Evolutionary conservation across 2,888 invertebrate species (phyloP), one percentile per base, ranked within the genome.

Genomic region (Aspidapion aeneum): DNA sequence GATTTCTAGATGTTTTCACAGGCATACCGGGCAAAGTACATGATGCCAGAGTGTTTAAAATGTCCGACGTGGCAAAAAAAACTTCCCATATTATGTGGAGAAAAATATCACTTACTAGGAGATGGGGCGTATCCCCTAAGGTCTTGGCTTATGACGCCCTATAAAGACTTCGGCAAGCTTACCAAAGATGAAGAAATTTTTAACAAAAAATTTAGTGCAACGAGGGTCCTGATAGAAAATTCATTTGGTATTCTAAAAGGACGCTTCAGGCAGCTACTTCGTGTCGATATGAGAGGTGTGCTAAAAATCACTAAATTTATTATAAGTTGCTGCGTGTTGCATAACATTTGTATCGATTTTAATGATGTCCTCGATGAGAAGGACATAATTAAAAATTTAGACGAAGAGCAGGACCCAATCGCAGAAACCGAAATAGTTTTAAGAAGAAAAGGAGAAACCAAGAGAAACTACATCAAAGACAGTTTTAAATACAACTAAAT

Each of bases 161-260:
- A 69, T 61, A 63, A 63, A 57, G 70, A 74, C 54, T 70, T 68
- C 66, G 75, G 72, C 3, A 70, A 68, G 49, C 64, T 77, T 19
- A 72, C 69, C 1, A 57, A 65, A 19, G 58, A 60, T 1, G 63
- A 76, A 66, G 70, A 54, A 59, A 57, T 58, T 18, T 77, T 62
- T 58, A 77, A 77, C 62, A 63, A 67, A 57, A 73, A 66, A 21
- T 70, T 74, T 57, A 67, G 62, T 57, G 63, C 65, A 57, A 71
- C 72, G 2, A 57, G 74, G 54, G 72, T 75, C 1, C 63, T 67
- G 58, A 75, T 77, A 18, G 75, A 75, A 70, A 75, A 76, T 64
- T 58, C 73, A 7, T 76, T 77, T 65, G 74, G 72, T 18, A 50
- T 74, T n/a, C 60, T 74, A 17, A 74, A 74, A 67, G 54, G 57